These are phyloP conservation scores for Centrocercus urophasianus DNA, from an alignment of 2,113 vertebrate genomes.

Conservation along the genomic window DNA sequence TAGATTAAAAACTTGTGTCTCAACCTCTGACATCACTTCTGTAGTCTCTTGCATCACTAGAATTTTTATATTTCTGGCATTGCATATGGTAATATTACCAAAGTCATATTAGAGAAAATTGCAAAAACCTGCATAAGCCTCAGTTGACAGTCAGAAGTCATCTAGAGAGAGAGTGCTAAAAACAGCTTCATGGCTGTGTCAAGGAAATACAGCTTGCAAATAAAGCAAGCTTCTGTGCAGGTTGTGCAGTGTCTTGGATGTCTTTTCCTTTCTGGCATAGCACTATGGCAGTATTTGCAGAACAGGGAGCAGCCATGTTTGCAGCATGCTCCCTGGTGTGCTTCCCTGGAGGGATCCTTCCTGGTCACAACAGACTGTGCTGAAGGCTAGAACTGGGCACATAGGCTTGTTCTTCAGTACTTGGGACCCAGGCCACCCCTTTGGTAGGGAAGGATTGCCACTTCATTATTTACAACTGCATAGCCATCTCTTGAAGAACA, in stretches of 20 bases:
- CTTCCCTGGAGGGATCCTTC: not conserved
- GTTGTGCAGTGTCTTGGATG: not conserved
- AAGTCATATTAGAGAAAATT: not conserved
- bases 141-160: not conserved
- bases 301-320: rapidly evolving
- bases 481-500: not conserved
- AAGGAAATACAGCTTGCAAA: not conserved
- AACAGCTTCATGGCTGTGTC: not conserved
- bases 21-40: not conserved
- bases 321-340: not conserved
- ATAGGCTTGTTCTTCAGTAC: not conserved
- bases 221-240: not conserved
- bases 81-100: not conserved
- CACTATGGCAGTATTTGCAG: not conserved
- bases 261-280: not conserved
- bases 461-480: conserved; percentile 6
- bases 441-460: not conserved
- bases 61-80: not conserved
- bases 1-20: not conserved
- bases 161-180: not conserved
- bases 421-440: not conserved
- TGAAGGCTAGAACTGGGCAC: not conserved
- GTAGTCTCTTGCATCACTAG: not conserved
- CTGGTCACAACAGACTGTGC: not conserved
- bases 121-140: not conserved